Conservation (phyloP, 2,797 vertebrate species). For the Bufotes viridis region DNA sequence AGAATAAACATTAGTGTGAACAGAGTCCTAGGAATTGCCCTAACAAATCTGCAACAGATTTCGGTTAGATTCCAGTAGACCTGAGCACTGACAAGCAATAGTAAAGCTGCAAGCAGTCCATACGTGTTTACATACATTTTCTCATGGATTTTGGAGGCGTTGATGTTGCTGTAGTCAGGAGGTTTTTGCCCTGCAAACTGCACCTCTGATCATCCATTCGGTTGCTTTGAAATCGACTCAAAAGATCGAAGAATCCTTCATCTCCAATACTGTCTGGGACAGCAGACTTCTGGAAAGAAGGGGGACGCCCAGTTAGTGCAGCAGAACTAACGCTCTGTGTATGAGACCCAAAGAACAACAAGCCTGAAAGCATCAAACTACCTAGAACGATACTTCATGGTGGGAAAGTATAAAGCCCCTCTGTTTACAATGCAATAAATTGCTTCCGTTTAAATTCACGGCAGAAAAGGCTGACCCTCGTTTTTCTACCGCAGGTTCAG, state of each 20-base stretch:
- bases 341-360: neutral
- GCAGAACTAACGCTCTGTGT: neutral
- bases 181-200: constrained; percentile 80
- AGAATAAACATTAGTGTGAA: too few species aligned
- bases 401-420: too few species aligned
- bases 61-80: too few species aligned
- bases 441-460: too few species aligned
- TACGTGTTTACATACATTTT: constrained; percentile 78
- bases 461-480: too few species aligned
- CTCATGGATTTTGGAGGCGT: constrained; percentile 76
- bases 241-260: constrained; percentile 94
- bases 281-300: constrained; percentile 76
- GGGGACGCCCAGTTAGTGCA: neutral
- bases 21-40: too few species aligned
- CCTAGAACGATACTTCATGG: too few species aligned
- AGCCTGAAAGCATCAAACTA: too few species aligned
- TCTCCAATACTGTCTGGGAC: constrained; percentile 84
- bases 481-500: too few species aligned
- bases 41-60: too few species aligned
- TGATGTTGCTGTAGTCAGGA: constrained; percentile 67
- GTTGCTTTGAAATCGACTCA: constrained; percentile 96
- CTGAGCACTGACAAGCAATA: too few species aligned
- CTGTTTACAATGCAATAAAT: too few species aligned
- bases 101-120: neutral
- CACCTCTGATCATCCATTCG: constrained; percentile 98